Evolutionary conservation across 2,888 invertebrate species (phyloP).

Genomic region (Drosophila neutralis): DNA sequence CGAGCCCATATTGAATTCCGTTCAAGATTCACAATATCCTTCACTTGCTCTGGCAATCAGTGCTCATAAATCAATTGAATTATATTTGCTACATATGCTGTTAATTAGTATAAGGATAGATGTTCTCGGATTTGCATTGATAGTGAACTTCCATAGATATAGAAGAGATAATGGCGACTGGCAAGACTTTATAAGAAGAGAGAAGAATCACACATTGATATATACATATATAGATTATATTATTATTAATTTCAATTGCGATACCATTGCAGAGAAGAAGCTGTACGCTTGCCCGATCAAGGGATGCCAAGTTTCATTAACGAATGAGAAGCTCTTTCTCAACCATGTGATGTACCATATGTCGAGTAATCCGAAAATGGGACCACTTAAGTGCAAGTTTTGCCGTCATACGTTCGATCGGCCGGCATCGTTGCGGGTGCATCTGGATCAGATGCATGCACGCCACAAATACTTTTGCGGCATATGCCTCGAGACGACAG

Average conservation of each 20-base stretch:
- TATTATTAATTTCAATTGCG: neutral
- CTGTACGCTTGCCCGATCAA: slow-evolving; percentile 71
- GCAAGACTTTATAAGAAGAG: too few species aligned
- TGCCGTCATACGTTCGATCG: slow-evolving; percentile 64
- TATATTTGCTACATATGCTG: neutral
- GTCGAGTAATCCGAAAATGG: slow-evolving; percentile 42
- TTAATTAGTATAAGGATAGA: too few species aligned
- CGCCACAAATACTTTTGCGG: slow-evolving; percentile 87
- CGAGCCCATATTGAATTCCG: too few species aligned
- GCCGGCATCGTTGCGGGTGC: slow-evolving; percentile 85
- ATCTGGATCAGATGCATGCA: slow-evolving; percentile 87
- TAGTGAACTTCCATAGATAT: too few species aligned
- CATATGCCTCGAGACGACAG: slow-evolving; percentile 85
- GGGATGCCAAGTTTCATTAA: slow-evolving; percentile 60
- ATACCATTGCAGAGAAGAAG: slow-evolving; percentile 54
- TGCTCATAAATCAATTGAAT: too few species aligned
- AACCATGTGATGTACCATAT: slow-evolving; percentile 73
- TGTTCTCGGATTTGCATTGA: too few species aligned
- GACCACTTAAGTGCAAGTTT: slow-evolving; percentile 57
- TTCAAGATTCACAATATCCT: too few species aligned
- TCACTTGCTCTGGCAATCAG: too few species aligned
- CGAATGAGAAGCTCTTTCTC: slow-evolving; percentile 59
- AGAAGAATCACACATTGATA: too few species aligned
- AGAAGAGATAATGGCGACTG: too few species aligned
- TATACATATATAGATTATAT: neutral